phyloP scores from a whole-genome alignment of 2,797 vertebrate genomes.

The Sebastes aleutianus region DNA sequence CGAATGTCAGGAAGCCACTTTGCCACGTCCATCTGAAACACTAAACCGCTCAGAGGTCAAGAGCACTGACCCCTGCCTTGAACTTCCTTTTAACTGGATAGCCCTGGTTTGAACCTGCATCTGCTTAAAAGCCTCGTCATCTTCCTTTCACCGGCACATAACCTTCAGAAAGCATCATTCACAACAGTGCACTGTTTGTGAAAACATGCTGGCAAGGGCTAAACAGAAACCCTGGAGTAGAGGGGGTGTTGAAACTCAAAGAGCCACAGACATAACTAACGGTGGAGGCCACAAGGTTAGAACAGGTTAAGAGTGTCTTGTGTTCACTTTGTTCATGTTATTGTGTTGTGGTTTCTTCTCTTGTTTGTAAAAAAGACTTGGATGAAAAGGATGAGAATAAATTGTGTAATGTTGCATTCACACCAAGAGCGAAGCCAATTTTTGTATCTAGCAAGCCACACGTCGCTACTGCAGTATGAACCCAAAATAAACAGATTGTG shows the following conservation, averaged over 20 bases:
- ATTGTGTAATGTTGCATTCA: background rate
- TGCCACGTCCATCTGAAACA: background rate
- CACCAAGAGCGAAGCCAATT: too few relatives aligned
- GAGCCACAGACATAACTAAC: background rate
- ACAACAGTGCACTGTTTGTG: conserved; percentile 16
- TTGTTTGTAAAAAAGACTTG: background rate
- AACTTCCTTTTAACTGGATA: conserved; percentile 28
- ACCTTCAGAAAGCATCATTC: conserved; percentile 22
- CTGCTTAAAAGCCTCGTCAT: background rate
- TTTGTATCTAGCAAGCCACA: too few relatives aligned
- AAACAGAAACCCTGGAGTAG: background rate
- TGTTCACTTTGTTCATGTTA: background rate
- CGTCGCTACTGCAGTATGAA: too few relatives aligned
- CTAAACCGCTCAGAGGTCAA: conserved; percentile 22
- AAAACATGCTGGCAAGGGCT: conserved; percentile 4
- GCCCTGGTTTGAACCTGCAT: background rate
- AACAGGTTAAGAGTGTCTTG: background rate
- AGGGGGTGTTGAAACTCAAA: background rate
- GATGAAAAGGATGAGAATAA: background rate
- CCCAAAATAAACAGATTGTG: too few relatives aligned
- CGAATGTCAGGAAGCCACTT: background rate
- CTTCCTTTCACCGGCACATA: background rate
- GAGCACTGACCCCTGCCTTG: conserved; percentile 1
- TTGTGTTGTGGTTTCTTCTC: background rate
- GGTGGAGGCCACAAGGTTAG: background rate